Percentiles rank a stretch among this genome's conserved stretches.
Evolutionary conservation across 2,888 invertebrate species (phyloP).

Genomic region (Eupithecia abbreviata): DNA sequence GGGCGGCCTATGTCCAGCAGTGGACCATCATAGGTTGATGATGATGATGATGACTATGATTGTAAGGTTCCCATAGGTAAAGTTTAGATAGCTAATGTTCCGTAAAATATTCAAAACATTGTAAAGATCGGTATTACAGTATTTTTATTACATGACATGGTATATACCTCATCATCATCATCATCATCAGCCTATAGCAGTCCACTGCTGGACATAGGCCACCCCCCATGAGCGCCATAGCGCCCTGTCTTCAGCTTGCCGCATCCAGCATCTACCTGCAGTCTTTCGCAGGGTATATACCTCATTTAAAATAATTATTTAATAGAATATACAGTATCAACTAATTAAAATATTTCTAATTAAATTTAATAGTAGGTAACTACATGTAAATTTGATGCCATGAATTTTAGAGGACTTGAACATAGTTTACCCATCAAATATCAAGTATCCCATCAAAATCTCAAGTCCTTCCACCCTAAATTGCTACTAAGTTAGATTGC

Average conservation of each 20-base stretch:
- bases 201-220: too few species aligned
- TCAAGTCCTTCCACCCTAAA: slow-evolving; percentile 21
- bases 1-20: too few species aligned
- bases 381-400: not conserved
- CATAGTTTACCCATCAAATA: slow-evolving; percentile 9
- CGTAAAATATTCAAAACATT: not conserved
- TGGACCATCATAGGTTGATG: too few species aligned
- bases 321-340: not conserved
- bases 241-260: too few species aligned
- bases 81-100: too few species aligned
- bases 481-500: slow-evolving; percentile 52
- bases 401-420: slow-evolving; percentile 1
- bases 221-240: too few species aligned
- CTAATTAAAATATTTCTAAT: not conserved
- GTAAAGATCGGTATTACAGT: not conserved
- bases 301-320: not conserved
- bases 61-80: not conserved
- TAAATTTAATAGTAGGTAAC: not conserved
- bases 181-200: too few species aligned
- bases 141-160: not conserved
- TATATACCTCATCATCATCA: not conserved
- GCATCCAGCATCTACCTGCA: too few species aligned
- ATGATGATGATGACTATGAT: not conserved
- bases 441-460: slow-evolving; percentile 28
- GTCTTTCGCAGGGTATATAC: not conserved